phyloP scores from a whole-genome alignment of 2,888 invertebrate species.

The Chaetogeoica ovagalla region DNA sequence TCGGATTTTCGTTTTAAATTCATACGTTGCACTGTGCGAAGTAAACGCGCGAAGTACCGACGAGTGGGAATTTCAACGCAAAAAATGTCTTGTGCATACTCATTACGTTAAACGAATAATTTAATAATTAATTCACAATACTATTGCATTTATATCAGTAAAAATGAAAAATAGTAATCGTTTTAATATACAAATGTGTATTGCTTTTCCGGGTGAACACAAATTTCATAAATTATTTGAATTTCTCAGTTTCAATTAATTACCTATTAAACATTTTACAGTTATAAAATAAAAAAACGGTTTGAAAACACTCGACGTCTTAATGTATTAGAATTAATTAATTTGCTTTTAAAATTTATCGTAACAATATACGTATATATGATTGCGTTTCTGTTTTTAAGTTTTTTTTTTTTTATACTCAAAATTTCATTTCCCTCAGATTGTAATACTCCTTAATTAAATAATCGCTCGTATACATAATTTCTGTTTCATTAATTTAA shows the following conservation, averaged over 20 bases:
- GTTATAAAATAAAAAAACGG: slow-evolving; percentile 8
- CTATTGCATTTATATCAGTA: no score
- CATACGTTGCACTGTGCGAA: no score
- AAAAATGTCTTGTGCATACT: no score
- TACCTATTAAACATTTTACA: not conserved
- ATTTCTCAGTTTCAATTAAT: not conserved
- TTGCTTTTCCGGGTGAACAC: not conserved
- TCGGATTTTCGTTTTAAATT: no score
- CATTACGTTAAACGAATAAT: no score
- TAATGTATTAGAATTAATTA: not conserved
- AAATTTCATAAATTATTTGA: not conserved
- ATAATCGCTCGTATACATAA: not conserved
- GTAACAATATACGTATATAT: not conserved
- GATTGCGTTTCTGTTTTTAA: not conserved
- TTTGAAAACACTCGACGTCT: not conserved
- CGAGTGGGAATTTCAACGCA: no score
- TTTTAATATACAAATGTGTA: no score
- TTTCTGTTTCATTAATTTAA: slow-evolving; percentile 12
- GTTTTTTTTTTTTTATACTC: not conserved
- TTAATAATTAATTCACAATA: no score
- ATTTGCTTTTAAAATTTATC: not conserved
- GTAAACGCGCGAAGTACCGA: no score
- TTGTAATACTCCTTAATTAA: slow-evolving; percentile 8
- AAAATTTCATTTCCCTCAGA: not conserved
- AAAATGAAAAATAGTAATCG: no score